phyloP scores from a whole-genome alignment of 1,140 invertebrate species.

The Lordiphosa stackelbergi region DNA sequence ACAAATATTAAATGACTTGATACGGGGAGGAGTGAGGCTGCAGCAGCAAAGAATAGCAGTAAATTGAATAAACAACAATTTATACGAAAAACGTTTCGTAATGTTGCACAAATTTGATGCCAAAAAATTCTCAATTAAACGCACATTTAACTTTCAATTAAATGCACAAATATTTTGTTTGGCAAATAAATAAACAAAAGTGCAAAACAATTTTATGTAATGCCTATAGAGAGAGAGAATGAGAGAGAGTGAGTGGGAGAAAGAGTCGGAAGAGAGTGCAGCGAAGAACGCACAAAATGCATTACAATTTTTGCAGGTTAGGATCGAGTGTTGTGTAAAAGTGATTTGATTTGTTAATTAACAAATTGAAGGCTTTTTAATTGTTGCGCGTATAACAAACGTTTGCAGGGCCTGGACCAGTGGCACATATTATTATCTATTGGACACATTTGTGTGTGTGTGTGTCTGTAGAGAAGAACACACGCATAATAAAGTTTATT shows the following conservation, averaged over 20 bases:
- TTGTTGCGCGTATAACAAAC: slow-evolving; percentile 65
- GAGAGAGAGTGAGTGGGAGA: slow-evolving; percentile 19
- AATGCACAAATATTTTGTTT: slow-evolving; percentile 34
- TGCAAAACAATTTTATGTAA: slow-evolving; percentile 61
- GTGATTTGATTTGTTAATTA: slow-evolving; percentile 23
- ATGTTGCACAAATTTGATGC: slow-evolving; percentile 20
- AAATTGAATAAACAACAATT: slow-evolving; percentile 70
- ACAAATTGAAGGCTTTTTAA: slow-evolving; percentile 29
- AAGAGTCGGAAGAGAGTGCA: slow-evolving; percentile 4
- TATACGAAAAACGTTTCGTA: slow-evolving; percentile 24
- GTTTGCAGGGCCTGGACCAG: slow-evolving; percentile 43
- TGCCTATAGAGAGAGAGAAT: slow-evolving; percentile 20
- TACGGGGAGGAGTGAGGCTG: neutral
- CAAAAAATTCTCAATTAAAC: slow-evolving; percentile 14
- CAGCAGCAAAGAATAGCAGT: slow-evolving; percentile 56
- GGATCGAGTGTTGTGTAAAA: slow-evolving; percentile 72
- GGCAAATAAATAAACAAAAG: slow-evolving; percentile 51
- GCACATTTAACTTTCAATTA: slow-evolving; percentile 24
- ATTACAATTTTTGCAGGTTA: slow-evolving; percentile 67
- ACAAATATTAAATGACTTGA: slow-evolving; percentile 33
- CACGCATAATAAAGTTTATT: slow-evolving; percentile 72
- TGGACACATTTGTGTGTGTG: slow-evolving; percentile 29
- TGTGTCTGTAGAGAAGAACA: too few relatives aligned
- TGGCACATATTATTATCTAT: slow-evolving; percentile 16
- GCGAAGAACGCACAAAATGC: slow-evolving; percentile 34